Evolutionary conservation across 2,113 vertebrate genomes (phyloP), one percentile per base, ranked within the genome.

Genomic region (Empidonax traillii): DNA sequence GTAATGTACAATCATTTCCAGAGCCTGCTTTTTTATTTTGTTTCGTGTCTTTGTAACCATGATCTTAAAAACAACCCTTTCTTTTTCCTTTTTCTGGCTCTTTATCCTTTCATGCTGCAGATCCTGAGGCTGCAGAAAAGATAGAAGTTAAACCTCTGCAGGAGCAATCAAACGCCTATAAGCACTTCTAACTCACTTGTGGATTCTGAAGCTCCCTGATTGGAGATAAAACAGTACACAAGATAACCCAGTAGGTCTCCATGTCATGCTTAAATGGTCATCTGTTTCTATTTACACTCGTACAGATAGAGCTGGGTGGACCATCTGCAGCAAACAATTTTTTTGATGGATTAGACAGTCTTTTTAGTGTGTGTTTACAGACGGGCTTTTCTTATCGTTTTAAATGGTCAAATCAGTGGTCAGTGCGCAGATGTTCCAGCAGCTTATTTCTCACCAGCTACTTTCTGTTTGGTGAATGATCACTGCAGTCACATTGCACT

Each of bases 221-320:
- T 84, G 71, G 65, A 84, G 63, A 79, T 77, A 77, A 92, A 80
- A 51, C n/a, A n/a, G 43, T 67, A 63, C 39, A 59, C 10, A 63
- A 88, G 59, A 63, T 59, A 67, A 67, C 47, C 49, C 67, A 76
- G 27, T 61, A 69, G 28, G 43, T 83, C 82, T 88, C 47, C 12
- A 28, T 84, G 43, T 69, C 74, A 23, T 86, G 28, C 37, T 84
- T 93, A 47, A 59, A 24, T 53, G 76, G 80, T 92, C 61, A 81
- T 77, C 89, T 89, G 56, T 73, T 94, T 92, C 59, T 89, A 65
- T 94, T 91, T 93, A 61, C 68, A 65, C 61, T 61, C 37, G 81
- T 73, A 47, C 33, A 88, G 68, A 56, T 0, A 6, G 61, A 80
- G 27, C 44, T 68, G 80, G 44, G 49, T 52, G 46, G 46, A 81